Conservation (phyloP, 2,888 invertebrate species). For the Troides aeacus region DNA sequence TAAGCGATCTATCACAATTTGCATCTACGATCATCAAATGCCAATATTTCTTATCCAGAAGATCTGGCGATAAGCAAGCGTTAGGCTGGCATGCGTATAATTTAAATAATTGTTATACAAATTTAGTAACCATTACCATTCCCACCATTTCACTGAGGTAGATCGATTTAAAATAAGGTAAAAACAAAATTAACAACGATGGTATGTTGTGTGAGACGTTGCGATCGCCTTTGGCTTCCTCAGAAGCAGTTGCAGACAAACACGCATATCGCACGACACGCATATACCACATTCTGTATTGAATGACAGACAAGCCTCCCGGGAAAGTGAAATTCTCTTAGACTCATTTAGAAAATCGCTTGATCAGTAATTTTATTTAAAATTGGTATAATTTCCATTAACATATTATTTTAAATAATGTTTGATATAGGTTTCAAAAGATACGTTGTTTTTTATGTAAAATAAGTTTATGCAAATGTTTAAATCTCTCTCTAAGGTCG, state of each 20-base stretch:
- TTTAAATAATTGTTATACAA: not conserved
- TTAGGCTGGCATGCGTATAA: not conserved
- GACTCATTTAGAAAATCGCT: slow-evolving; percentile 16
- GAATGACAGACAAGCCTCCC: slow-evolving; percentile 55
- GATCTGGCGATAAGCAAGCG: not conserved
- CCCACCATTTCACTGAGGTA: slow-evolving; percentile 38
- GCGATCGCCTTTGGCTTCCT: slow-evolving; percentile 58
- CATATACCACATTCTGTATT: slow-evolving; percentile 40
- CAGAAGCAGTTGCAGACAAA: slow-evolving; percentile 51
- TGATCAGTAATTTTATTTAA: slow-evolving; percentile 7
- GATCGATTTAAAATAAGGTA: slow-evolving; percentile 34
- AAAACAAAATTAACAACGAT: slow-evolving; percentile 32
- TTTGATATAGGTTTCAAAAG: not conserved
- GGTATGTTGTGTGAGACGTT: slow-evolving; percentile 28
- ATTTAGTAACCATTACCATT: slow-evolving; percentile 33
- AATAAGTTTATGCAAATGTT: not conserved
- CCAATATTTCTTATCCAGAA: no score
- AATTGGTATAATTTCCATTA: slow-evolving; percentile 20
- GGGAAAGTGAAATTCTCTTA: slow-evolving; percentile 51
- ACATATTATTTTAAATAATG: not conserved
- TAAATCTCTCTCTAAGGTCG: not conserved
- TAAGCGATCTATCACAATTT: no score
- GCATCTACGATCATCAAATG: no score
- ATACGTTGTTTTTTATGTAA: not conserved
- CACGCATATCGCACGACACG: slow-evolving; percentile 61